Conservation (phyloP, 2,113 vertebrate genomes). For the Lampris incognitus region DNA sequence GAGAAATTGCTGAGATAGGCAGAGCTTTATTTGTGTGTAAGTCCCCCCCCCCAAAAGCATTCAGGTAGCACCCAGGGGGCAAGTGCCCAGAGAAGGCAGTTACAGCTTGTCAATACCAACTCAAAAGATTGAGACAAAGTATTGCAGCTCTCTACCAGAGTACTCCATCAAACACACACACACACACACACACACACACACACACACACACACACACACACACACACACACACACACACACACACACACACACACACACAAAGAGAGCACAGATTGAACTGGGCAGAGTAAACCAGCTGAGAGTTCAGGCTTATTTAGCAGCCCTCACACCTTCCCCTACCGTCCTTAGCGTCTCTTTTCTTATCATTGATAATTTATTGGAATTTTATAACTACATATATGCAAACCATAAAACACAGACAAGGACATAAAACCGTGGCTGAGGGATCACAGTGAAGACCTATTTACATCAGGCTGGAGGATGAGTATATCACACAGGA, state of each 20-base stretch:
- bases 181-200: background rate
- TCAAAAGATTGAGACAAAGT: constrained; percentile 47
- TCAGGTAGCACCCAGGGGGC: constrained; percentile 60
- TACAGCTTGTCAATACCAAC: constrained; percentile 64
- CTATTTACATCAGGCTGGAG: too few relatives aligned
- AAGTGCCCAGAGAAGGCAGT: constrained; percentile 59
- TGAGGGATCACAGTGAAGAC: too few relatives aligned
- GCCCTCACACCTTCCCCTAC: background rate
- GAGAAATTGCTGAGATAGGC: too few relatives aligned
- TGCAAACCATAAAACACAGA: too few relatives aligned
- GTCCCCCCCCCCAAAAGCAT: constrained; percentile 47
- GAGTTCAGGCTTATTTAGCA: background rate
- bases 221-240: background rate
- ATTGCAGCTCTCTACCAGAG: constrained; percentile 13
- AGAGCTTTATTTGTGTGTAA: constrained; percentile 42
- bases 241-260: background rate
- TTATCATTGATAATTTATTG: too few relatives aligned
- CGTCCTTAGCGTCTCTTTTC: too few relatives aligned
- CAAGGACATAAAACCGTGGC: too few relatives aligned
- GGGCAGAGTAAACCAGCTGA: background rate
- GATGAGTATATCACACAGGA: too few relatives aligned
- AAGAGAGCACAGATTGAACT: background rate
- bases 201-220: background rate
- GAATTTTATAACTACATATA: too few relatives aligned
- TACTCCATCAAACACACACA: constrained; percentile 40